A percentile compares a stretch with the other conserved stretches of the same genome.
These are phyloP conservation scores for Muntiacus muntjak DNA, from an alignment of 2,113 vertebrate species.

Conservation along the genomic window DNA sequence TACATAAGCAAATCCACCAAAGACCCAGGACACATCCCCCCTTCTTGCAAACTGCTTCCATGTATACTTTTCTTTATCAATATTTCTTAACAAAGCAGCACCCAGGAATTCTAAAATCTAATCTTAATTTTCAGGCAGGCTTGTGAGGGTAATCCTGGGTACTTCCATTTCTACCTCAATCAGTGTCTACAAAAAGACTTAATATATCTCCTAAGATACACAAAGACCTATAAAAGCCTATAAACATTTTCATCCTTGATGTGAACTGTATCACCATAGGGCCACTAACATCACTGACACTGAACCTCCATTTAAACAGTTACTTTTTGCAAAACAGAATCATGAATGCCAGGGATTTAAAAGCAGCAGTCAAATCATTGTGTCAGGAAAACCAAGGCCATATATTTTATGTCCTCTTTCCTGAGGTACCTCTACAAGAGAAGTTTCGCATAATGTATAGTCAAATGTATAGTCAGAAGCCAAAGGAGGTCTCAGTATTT, in stretches of 20 bases:
- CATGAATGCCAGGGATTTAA: background rate
- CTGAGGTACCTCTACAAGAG: background rate
- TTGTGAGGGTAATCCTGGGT: background rate
- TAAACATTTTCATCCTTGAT: slow-evolving; percentile 9
- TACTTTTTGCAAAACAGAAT: slow-evolving; percentile 8
- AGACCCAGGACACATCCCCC: background rate
- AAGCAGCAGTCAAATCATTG: background rate
- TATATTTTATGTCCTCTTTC: background rate
- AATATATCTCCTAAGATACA: background rate
- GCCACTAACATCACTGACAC: background rate
- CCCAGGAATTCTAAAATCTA: background rate
- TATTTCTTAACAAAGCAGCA: slow-evolving; percentile 30
- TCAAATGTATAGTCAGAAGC: background rate
- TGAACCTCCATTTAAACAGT: background rate
- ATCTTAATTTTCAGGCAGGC: background rate
- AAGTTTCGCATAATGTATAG: background rate
- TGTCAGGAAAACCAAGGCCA: slow-evolving; percentile 25
- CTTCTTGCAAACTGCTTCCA: background rate
- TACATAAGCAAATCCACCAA: background rate
- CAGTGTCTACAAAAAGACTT: background rate
- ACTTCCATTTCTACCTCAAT: background rate
- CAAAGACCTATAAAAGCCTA: background rate
- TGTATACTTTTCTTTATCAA: background rate
- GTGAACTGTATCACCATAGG: background rate
- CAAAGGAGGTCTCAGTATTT: background rate